Evolutionary conservation across 1,140 invertebrate species (phyloP).

Genomic region (Bombus cullumanus): DNA sequence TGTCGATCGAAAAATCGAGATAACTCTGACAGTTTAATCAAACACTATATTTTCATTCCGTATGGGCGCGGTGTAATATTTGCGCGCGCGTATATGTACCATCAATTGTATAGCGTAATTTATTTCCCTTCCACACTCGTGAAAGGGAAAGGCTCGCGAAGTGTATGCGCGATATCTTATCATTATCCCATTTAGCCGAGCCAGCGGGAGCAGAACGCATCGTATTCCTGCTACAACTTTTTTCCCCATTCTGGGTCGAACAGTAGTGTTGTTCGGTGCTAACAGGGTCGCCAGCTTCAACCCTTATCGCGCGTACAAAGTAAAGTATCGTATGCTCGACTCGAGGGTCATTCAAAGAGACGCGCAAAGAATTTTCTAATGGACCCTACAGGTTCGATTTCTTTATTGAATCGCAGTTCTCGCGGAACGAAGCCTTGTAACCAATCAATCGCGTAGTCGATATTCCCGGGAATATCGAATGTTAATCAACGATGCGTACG

Average conservation of each 20-base stretch:
- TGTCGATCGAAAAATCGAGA: conserved; percentile 32
- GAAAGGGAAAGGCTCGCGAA: not conserved
- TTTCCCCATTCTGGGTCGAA: not conserved
- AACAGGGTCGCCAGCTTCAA: not conserved
- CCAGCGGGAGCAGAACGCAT: not conserved
- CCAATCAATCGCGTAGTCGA: not conserved
- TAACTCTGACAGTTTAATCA: conserved; percentile 43
- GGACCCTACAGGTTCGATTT: not conserved
- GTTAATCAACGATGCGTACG: conserved; percentile 34
- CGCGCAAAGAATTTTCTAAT: no score
- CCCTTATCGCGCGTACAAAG: not conserved
- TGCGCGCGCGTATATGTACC: not conserved
- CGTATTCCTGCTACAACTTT: not conserved
- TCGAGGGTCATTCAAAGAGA: no score
- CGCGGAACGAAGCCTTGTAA: no score
- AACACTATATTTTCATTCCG: conserved; percentile 30
- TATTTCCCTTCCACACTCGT: conserved; percentile 17
- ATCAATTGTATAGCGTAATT: conserved; percentile 21
- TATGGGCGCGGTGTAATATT: not conserved
- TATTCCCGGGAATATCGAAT: conserved; percentile 13
- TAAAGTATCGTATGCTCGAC: not conserved
- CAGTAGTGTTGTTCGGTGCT: not conserved
- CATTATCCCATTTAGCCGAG: conserved; percentile 4
- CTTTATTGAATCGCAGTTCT: not conserved
- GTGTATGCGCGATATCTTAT: conserved; percentile 17